Base-by-base conservation (phyloP, 1,140 invertebrate genomes). In the Macrotrachela quadricornifera region DNA sequence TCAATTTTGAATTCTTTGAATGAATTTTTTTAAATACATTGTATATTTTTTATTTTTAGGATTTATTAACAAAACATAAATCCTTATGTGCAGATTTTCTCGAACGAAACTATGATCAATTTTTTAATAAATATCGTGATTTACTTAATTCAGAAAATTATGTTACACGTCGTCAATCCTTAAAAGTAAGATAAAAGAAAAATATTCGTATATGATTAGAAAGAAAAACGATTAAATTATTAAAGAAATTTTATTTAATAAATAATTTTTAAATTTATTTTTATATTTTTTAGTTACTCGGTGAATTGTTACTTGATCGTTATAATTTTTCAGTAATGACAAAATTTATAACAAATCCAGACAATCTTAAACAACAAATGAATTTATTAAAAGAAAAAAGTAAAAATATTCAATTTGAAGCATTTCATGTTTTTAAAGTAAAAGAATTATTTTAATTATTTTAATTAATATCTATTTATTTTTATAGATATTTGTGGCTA, bases 341-440 rank as follows among this genome's bases (percentile, higher is more conserved):
- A 47, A 78, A 81, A 61, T 97, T 96, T 73, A 99, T 99, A 72
- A 92, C 87, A 57, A 94, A 94, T 73, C 90, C 90, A 14, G 91
- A 99, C 65, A 99, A 99, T 76, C 76, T 99, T 46, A 99, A 97
- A 69, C 76, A 97, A 55, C 97, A 99, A 92, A 99, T 99, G 94
- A 97, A 94, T 68, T 94, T 99, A 90, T 76, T 99, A 59, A 90
- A 91, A 75, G 91, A 97, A 69, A 91, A 94, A 69, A 94, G 88
- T 61, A 79, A 87, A 61, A 97, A 97, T 74, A 99, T 99, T 65
- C 92, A 97, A 71, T 99, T 99, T 76, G 94, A 99, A 77, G 94
- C 92, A 71, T 99, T 99, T 76, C 94, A 99, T 72, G 94, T 99
- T 62, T 99, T 99, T 75, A 99, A 99, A 80, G 91, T 91, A 56